These are phyloP conservation scores for Premnoplex brunnescens DNA, from an alignment of 2,797 vertebrate genomes.

Conservation along the genomic window DNA sequence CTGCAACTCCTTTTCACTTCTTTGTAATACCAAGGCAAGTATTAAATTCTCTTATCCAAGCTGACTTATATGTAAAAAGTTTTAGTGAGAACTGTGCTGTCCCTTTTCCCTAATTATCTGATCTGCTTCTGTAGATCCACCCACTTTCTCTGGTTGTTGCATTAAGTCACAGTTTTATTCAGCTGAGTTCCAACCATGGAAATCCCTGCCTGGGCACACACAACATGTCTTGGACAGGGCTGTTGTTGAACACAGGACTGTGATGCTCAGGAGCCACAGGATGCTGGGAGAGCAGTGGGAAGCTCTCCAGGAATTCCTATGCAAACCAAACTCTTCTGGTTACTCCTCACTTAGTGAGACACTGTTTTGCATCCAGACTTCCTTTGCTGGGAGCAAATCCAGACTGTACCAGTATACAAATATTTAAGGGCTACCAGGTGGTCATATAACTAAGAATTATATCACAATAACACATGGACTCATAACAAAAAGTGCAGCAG, in stretches of 20 bases:
- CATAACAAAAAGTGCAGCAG: background rate
- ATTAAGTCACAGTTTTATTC: background rate
- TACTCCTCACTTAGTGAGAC: background rate
- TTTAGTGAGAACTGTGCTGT: background rate
- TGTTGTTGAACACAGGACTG: background rate
- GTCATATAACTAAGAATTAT: background rate
- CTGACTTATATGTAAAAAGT: background rate
- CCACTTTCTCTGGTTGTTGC: background rate
- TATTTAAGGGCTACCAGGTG: background rate
- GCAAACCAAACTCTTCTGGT: background rate
- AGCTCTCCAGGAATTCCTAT: background rate
- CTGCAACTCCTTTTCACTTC: background rate
- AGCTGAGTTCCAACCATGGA: background rate
- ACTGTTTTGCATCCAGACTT: background rate
- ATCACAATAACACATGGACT: background rate
- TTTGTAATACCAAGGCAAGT: background rate
- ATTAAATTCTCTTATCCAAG: background rate
- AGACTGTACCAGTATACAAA: background rate
- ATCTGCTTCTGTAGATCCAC: background rate
- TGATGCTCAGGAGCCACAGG: background rate
- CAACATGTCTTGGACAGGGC: fast-evolving
- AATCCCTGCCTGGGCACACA: background rate
- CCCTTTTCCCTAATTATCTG: background rate
- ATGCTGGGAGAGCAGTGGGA: background rate
- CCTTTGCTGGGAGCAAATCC: background rate